These are phyloP conservation scores for Heliconius melpomene DNA, from an alignment of 1,140 invertebrate species.

Conservation along the genomic window DNA sequence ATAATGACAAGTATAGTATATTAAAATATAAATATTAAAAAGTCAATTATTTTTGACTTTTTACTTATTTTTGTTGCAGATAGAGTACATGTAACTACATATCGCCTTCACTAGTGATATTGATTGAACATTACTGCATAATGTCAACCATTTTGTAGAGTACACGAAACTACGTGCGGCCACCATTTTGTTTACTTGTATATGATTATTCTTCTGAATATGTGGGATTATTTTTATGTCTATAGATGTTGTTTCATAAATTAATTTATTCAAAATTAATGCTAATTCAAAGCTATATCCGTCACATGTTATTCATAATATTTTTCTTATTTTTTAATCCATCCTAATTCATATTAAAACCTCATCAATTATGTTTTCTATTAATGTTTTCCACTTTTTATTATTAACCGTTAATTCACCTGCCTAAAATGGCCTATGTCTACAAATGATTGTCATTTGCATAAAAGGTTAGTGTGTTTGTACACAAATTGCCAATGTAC, in stretches of 20 bases:
- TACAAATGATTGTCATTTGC: conserved; percentile 41
- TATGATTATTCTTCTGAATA: conserved; percentile 9
- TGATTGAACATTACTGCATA: conserved; percentile 71
- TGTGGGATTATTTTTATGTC: background rate
- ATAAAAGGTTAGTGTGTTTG: conserved; percentile 45
- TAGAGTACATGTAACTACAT: conserved; percentile 25
- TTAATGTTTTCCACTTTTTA: conserved; percentile 21
- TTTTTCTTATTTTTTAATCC: background rate
- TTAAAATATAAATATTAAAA: background rate
- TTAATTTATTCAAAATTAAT: background rate
- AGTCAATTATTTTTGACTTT: background rate
- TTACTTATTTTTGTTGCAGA: conserved; percentile 20
- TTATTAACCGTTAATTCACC: conserved; percentile 36
- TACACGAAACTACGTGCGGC: conserved; percentile 56
- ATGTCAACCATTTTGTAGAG: conserved; percentile 74
- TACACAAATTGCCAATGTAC: conserved; percentile 59
- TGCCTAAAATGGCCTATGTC: conserved; percentile 27
- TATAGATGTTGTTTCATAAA: background rate
- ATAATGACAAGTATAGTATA: background rate
- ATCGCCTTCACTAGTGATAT: conserved; percentile 51
- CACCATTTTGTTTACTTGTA: conserved; percentile 60
- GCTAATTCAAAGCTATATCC: background rate
- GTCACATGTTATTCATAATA: background rate
- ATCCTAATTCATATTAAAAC: background rate
- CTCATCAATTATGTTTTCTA: background rate